Percentiles rank a stretch among this genome's conserved stretches.
Evolutionary conservation across 1,140 invertebrate genomes (phyloP).

Genomic region (Eueides isabella): DNA sequence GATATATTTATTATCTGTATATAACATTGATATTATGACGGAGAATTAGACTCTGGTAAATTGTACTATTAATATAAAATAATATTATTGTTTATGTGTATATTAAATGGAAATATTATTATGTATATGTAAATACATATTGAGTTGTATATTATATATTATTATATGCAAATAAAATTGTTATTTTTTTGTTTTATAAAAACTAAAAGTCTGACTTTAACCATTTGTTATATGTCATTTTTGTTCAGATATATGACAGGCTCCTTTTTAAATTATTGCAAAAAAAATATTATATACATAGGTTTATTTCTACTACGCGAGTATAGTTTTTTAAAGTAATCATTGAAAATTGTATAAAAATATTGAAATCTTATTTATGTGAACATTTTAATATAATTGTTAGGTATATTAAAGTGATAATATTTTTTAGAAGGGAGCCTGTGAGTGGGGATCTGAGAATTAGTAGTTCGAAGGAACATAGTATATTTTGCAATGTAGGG

Average conservation of each 20-base stretch:
- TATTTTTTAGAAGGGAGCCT: slow-evolving; percentile 30
- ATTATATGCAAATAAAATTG: slow-evolving; percentile 74
- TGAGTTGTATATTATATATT: slow-evolving; percentile 78
- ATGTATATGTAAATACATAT: slow-evolving; percentile 81
- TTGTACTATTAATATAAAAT: slow-evolving; percentile 69
- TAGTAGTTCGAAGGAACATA: slow-evolving; percentile 67
- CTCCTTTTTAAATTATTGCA: slow-evolving; percentile 34
- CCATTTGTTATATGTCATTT: slow-evolving; percentile 72
- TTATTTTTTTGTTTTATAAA: slow-evolving; percentile 76
- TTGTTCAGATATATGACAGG: slow-evolving; percentile 57
- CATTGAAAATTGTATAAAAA: not conserved
- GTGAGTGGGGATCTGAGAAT: slow-evolving; percentile 58
- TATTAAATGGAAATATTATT: slow-evolving; percentile 76
- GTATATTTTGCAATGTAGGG: slow-evolving; percentile 68
- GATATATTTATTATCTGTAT: not conserved
- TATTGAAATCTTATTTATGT: slow-evolving; percentile 5
- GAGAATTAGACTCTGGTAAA: slow-evolving; percentile 44
- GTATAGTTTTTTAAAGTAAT: slow-evolving; percentile 7
- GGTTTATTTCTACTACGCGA: slow-evolving; percentile 12
- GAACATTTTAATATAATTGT: slow-evolving; percentile 20
- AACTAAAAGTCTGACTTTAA: slow-evolving; percentile 80
- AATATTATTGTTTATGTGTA: slow-evolving; percentile 69
- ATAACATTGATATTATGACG: slow-evolving; percentile 29
- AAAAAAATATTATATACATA: not conserved
- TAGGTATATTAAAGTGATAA: not conserved